These are phyloP conservation scores for Saccostrea glomerata DNA, from an alignment of 1,140 invertebrate genomes.

Conservation along the genomic window DNA sequence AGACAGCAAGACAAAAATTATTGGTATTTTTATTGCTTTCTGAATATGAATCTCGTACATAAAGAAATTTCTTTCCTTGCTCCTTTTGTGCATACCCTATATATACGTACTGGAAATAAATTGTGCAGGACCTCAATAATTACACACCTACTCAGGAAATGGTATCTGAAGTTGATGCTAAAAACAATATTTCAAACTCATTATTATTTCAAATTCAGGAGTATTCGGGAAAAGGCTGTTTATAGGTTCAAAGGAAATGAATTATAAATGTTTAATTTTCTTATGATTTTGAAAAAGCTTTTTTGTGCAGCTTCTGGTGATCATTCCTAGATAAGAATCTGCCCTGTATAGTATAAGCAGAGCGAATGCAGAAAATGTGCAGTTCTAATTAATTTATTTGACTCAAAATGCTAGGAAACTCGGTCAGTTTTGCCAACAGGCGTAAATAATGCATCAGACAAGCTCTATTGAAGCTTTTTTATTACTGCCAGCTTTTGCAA, in stretches of 20 bases:
- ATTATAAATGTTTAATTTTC: conserved; percentile 25
- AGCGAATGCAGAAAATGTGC: no score
- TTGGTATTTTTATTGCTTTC: no score
- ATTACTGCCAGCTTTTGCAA: background rate
- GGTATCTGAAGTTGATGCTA: no score
- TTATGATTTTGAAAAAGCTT: background rate
- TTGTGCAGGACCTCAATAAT: no score
- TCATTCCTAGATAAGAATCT: background rate
- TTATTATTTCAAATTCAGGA: no score
- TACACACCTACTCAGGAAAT: no score
- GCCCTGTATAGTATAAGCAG: background rate
- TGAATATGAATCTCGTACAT: no score
- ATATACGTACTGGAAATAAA: no score
- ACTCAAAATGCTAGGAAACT: background rate
- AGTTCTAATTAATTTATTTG: background rate
- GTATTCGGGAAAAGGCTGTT: background rate
- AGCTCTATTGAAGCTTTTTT: background rate
- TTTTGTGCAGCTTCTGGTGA: background rate
- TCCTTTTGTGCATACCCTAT: no score
- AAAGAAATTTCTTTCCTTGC: no score
- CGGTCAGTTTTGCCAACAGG: background rate
- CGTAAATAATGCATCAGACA: background rate
- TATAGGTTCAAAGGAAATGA: background rate
- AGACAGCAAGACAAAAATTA: background rate
- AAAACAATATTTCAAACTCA: no score